Evolutionary conservation across 2,888 invertebrate species (phyloP).

Genomic region (Sarcophaga caerulescens): DNA sequence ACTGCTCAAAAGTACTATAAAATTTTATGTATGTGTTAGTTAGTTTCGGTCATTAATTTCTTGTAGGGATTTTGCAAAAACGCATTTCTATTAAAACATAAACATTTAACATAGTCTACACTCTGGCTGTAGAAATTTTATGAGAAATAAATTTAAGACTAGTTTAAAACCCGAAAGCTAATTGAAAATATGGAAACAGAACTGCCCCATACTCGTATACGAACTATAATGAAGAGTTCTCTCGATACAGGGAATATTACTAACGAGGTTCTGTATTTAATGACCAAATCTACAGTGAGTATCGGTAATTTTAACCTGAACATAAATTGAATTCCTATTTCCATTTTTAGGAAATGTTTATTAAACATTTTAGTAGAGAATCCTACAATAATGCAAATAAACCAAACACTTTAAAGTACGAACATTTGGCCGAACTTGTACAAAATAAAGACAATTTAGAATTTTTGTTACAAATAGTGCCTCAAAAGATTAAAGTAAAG

Average conservation of each 20-base stretch:
- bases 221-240: constrained; percentile 80
- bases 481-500: constrained; percentile 78
- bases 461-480: constrained; percentile 78
- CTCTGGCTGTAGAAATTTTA: too few species aligned
- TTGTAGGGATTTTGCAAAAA: too few species aligned
- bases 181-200: constrained; percentile 70
- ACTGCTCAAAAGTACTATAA: too few species aligned
- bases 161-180: background rate
- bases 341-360: constrained; percentile 75
- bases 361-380: constrained; percentile 76
- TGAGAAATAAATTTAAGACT: too few species aligned
- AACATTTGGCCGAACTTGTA: constrained; percentile 69
- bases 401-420: constrained; percentile 74
- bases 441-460: constrained; percentile 76
- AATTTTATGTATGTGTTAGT: too few species aligned
- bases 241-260: constrained; percentile 78
- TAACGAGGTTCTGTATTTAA: constrained; percentile 77
- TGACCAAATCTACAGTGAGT: constrained; percentile 76
- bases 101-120: too few species aligned
- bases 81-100: too few species aligned
- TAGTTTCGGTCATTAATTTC: too few species aligned
- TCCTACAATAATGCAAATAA: constrained; percentile 72
- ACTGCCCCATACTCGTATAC: constrained; percentile 76
- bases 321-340: background rate
- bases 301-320: background rate